Conservation (phyloP, 2,888 invertebrate species). For the Eumacrocentrus americanus region DNA sequence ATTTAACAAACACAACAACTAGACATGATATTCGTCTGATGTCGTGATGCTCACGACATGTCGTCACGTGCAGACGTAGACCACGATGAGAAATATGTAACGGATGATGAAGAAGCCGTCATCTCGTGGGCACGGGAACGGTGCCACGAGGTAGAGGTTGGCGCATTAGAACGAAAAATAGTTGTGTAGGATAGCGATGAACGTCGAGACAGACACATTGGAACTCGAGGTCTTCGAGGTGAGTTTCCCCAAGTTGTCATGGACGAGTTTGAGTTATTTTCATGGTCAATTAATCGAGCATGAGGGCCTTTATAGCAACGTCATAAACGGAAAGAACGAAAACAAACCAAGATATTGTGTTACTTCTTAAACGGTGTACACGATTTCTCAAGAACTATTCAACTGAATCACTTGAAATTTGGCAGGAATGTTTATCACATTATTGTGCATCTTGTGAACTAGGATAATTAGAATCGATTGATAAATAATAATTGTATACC, state of each 20-base stretch:
- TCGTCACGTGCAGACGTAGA: conserved; percentile 26
- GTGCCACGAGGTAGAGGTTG: conserved; percentile 54
- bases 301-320: too few relatives aligned
- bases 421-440: too few relatives aligned
- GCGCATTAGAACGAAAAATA: conserved; percentile 51
- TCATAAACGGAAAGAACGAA: too few relatives aligned
- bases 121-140: conserved; percentile 48
- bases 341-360: too few relatives aligned
- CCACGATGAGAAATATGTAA: conserved; percentile 28
- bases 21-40: not conserved
- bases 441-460: too few relatives aligned
- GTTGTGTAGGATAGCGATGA: conserved; percentile 51
- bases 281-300: too few relatives aligned
- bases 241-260: conserved; percentile 38
- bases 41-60: conserved; percentile 21
- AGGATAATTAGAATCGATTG: too few relatives aligned
- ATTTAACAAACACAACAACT: not conserved
- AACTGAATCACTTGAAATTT: too few relatives aligned
- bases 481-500: too few relatives aligned
- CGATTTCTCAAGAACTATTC: too few relatives aligned
- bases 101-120: conserved; percentile 35
- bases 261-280: not conserved
- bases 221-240: conserved; percentile 62
- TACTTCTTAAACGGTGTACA: too few relatives aligned
- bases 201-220: conserved; percentile 56